Percentiles rank a stretch among this genome's conserved stretches.
These are phyloP conservation scores for Tethya wilhelma DNA, from an alignment of 37 sponge, comb jelly and placozoan genomes.

Conservation along the genomic window DNA sequence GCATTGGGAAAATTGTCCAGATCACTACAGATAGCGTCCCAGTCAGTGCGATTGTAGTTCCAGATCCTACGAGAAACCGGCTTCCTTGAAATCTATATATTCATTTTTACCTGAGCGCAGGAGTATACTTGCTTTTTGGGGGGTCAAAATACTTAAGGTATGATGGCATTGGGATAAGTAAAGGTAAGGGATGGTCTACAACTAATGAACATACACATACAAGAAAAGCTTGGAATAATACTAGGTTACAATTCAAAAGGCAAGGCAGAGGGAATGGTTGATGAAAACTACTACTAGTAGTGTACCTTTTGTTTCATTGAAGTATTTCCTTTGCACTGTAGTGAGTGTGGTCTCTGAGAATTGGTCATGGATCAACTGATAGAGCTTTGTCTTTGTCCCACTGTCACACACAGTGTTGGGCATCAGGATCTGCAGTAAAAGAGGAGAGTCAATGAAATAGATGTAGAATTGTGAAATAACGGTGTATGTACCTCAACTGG, in stretches of 20 bases:
- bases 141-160: no score
- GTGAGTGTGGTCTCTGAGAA: slow-evolving; percentile 72
- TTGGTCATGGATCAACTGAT: slow-evolving; percentile 69
- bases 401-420: slow-evolving; percentile 91
- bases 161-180: no score
- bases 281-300: not conserved
- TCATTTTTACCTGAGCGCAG: not conserved
- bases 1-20: no score
- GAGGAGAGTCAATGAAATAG: no score
- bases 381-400: slow-evolving; percentile 76
- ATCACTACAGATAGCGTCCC: no score
- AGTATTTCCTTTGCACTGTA: slow-evolving; percentile 97
- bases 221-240: not conserved
- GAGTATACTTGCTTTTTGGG: not conserved
- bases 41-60: no score
- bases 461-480: no score
- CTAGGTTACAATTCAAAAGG: not conserved
- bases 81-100: no score
- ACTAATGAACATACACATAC: no score
- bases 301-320: slow-evolving; percentile 91
- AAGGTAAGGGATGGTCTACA: no score
- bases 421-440: slow-evolving; percentile 83
- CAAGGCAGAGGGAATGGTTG: not conserved
- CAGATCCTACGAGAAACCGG: no score
- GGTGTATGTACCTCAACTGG: slow-evolving; percentile 92